Conservation (phyloP, 1,140 invertebrate genomes). For the Tenebrio molitor region DNA sequence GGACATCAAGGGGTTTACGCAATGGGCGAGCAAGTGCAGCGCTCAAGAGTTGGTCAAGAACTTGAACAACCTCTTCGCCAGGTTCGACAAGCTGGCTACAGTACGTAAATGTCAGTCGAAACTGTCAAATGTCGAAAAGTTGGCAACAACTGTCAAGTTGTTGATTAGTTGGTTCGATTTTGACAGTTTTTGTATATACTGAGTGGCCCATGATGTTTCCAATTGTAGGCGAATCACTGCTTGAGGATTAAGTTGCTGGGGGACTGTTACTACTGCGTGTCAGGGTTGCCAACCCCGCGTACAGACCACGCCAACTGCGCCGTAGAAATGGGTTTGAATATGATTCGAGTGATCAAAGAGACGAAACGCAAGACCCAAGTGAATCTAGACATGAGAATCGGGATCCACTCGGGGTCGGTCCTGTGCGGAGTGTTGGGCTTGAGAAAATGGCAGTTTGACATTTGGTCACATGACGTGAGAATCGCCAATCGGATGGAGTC, state of each 20-base stretch:
- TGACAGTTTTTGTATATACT: neutral
- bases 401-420: slow-evolving; percentile 95
- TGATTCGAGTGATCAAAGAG: slow-evolving; percentile 94
- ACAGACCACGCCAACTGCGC: slow-evolving; percentile 94
- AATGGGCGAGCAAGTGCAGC: slow-evolving; percentile 89
- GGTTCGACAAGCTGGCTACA: slow-evolving; percentile 95
- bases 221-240: slow-evolving; percentile 88
- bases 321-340: slow-evolving; percentile 96
- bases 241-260: slow-evolving; percentile 94
- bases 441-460: slow-evolving; percentile 97
- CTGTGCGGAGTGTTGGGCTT: slow-evolving; percentile 94
- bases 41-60: slow-evolving; percentile 94
- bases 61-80: slow-evolving; percentile 96
- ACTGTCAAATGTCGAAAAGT: too few species aligned
- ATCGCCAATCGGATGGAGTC: slow-evolving; percentile 97
- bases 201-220: neutral
- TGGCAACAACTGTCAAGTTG: too few species aligned
- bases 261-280: slow-evolving; percentile 98
- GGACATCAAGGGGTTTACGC: slow-evolving; percentile 98
- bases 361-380: slow-evolving; percentile 87
- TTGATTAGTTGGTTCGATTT: too few species aligned
- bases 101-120: too few species aligned
- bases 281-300: slow-evolving; percentile 84
- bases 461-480: slow-evolving; percentile 98
- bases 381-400: slow-evolving; percentile 95